Base-by-base conservation (phyloP, 2,888 invertebrate species). In the Bimastos eiseni region DNA sequence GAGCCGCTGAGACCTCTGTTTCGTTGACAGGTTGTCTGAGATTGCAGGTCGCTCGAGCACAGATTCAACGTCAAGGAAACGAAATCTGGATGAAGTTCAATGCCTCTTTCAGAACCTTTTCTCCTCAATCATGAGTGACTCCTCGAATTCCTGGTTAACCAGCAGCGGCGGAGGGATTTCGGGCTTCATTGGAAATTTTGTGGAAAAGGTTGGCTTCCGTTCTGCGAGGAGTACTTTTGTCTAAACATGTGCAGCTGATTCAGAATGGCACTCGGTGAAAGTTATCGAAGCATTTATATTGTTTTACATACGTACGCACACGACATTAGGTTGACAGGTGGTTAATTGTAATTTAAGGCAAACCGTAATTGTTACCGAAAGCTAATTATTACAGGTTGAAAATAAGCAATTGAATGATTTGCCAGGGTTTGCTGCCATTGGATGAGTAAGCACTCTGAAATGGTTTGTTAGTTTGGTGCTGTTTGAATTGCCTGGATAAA, bases 191-290 rank as follows among this genome's bases (percentile, higher is more conserved):
- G 96, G 96, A 90, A 96, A 96, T 92, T 95, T 96, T 93, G 96
- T 96, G 30, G 96, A 96, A 93, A 96, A 96, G 95, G 96, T 96
- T 91, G 96, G 96, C 55, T 95, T 96, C 91, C 93, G 93, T 89
- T 91, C 93, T 36, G 91, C 93, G 41, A 86, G 92, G 44, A 92
- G 91, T 90, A 93, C 92, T 30, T 88, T 90, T 19, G 91, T 92
- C 33, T 92, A 91, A 92, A 38, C 55, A 38, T 89, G 49, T 37
- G 89, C 30, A n/a, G 38, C 30, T 24, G 34, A 41, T 38, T 34
- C 24, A 21, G 24, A n/a, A n/a, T n/a, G 38, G 5, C 38, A 89
- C 5, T n/a, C n/a, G 70, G 70, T 70, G 70, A 70, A 70, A 49
- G 24, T n/a, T 30, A 70, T 70, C 13, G n/a, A 70, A 70, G 70